A percentile compares a stretch with the other conserved stretches of the same genome.
phyloP scores from a whole-genome alignment of 2,797 vertebrate genomes.

The Protosalanx chinensis region DNA sequence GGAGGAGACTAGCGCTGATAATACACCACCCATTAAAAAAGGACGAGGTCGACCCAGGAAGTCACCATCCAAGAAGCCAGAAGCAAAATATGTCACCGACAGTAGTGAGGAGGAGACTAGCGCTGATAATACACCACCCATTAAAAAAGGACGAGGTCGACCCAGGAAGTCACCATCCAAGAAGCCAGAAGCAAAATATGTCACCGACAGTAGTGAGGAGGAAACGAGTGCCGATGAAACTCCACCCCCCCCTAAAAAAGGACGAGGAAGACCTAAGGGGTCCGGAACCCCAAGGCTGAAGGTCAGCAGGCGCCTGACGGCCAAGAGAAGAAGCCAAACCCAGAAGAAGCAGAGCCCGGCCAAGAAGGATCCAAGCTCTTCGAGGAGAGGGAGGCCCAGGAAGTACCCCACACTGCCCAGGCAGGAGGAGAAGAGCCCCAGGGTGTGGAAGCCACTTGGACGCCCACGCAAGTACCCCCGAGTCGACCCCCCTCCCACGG shows the following conservation, averaged over 20 bases:
- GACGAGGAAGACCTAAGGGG: constrained; percentile 68
- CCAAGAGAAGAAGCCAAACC: neutral
- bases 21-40: constrained; percentile 38
- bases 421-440: constrained; percentile 62
- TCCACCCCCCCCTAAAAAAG: constrained; percentile 35
- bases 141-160: constrained; percentile 52
- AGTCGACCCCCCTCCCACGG: constrained; percentile 43
- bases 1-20: constrained; percentile 10
- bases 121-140: neutral
- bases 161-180: constrained; percentile 33
- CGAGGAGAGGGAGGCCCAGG: constrained; percentile 67
- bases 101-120: constrained; percentile 23
- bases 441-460: constrained; percentile 72
- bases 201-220: constrained; percentile 16
- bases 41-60: constrained; percentile 44
- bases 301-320: constrained; percentile 10
- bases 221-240: constrained; percentile 2
- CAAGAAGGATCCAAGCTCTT: constrained; percentile 43
- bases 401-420: constrained; percentile 65
- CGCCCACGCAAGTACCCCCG: constrained; percentile 74
- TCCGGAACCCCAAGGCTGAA: constrained; percentile 46
- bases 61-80: constrained; percentile 35
- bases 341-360: constrained; percentile 56
- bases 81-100: constrained; percentile 25
- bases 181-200: constrained; percentile 37